phyloP scores from a whole-genome alignment of 2,888 invertebrate genomes.

The Opisthograptis luteolata region DNA sequence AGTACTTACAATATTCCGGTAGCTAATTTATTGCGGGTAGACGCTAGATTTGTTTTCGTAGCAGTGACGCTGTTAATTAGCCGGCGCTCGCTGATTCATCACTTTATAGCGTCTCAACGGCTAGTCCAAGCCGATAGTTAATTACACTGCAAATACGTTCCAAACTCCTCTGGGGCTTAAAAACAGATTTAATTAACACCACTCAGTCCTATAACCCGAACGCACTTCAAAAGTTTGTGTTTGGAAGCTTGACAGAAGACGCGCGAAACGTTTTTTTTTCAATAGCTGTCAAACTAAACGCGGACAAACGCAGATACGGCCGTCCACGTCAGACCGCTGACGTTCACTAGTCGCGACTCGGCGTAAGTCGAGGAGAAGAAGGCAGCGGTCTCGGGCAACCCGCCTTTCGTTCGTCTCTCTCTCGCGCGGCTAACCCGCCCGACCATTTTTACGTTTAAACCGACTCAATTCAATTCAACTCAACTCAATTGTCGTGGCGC shows the following conservation, averaged over 20 bases:
- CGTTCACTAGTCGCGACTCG: constrained; percentile 81
- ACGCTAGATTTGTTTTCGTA: constrained; percentile 77
- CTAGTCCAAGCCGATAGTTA: constrained; percentile 69
- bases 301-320: constrained; percentile 64
- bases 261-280: constrained; percentile 77
- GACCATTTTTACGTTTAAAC: constrained; percentile 83
- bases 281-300: constrained; percentile 65
- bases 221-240: constrained; percentile 71
- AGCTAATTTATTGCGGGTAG: constrained; percentile 52
- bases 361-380: constrained; percentile 82
- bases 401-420: constrained; percentile 83
- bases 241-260: constrained; percentile 61
- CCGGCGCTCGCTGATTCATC: constrained; percentile 83
- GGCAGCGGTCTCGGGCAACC: constrained; percentile 82
- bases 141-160: constrained; percentile 65
- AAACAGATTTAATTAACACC: constrained; percentile 46
- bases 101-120: constrained; percentile 80
- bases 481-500: constrained; percentile 84
- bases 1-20: constrained; percentile 73
- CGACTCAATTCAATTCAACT: constrained; percentile 84
- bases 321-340: constrained; percentile 79
- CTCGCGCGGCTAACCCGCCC: constrained; percentile 77
- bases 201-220: constrained; percentile 56
- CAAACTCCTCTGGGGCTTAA: constrained; percentile 52
- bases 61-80: constrained; percentile 78